phyloP scores from a whole-genome alignment of 2,797 vertebrate genomes.

The Hephaestus fuliginosus region DNA sequence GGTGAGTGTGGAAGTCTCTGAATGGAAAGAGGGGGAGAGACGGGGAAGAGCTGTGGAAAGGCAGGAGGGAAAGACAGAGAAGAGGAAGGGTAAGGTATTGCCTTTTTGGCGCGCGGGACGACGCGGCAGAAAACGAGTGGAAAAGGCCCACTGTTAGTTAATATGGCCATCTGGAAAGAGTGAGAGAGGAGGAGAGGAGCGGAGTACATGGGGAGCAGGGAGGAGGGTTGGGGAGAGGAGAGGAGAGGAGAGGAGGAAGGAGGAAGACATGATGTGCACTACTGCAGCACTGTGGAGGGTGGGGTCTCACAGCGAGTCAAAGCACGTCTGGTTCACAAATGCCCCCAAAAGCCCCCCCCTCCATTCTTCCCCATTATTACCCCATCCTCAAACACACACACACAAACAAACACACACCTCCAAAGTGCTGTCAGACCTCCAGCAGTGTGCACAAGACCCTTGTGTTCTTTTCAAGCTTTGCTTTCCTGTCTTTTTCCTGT shows the following conservation, averaged over 20 bases:
- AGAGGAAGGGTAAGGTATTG: slow-evolving; percentile 32
- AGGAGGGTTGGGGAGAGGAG: slow-evolving; percentile 43
- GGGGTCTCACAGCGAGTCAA: slow-evolving; percentile 69
- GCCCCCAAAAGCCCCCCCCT: slow-evolving; percentile 28
- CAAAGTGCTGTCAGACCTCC: slow-evolving; percentile 44
- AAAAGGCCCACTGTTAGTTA: slow-evolving; percentile 64
- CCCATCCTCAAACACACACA: slow-evolving; percentile 29
- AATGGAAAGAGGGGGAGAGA: slow-evolving; percentile 43
- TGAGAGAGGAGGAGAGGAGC: slow-evolving; percentile 12
- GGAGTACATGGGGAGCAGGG: slow-evolving; percentile 20
- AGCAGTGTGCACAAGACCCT: slow-evolving; percentile 9
- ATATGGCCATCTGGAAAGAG: slow-evolving; percentile 69
- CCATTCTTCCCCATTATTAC: background rate
- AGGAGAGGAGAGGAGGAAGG: slow-evolving; percentile 36
- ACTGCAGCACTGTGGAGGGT: slow-evolving; percentile 79
- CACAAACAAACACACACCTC: slow-evolving; percentile 5
- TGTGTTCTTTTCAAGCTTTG: background rate
- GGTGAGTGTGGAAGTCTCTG: slow-evolving; percentile 40
- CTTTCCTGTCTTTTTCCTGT: background rate
- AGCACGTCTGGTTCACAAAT: slow-evolving; percentile 66
- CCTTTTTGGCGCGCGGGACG: slow-evolving; percentile 37
- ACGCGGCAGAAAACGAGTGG: slow-evolving; percentile 57
- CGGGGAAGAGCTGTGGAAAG: background rate
- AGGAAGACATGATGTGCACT: slow-evolving; percentile 65
- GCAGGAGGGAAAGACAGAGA: background rate